Percentiles rank a stretch among this genome's conserved stretches.
These are phyloP conservation scores for Oppia nitens DNA, from an alignment of 1,140 invertebrate genomes.

Conservation along the genomic window DNA sequence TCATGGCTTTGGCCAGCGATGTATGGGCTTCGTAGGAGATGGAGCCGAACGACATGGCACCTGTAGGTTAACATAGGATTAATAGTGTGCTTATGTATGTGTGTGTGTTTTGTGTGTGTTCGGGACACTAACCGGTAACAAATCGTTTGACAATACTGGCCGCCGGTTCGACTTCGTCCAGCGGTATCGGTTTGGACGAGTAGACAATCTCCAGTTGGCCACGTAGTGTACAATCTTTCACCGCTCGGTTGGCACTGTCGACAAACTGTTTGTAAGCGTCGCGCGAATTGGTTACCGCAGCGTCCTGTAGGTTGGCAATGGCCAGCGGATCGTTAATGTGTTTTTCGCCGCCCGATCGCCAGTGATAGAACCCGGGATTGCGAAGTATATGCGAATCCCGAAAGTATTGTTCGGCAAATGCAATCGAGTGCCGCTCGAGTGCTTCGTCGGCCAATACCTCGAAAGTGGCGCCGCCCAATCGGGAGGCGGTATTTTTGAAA, in stretches of 20 bases:
- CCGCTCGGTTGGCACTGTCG: conserved; percentile 68
- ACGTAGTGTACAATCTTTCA: conserved; percentile 68
- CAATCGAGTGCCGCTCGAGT: conserved; percentile 58
- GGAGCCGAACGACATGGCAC: conserved; percentile 79
- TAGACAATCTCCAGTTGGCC: conserved; percentile 77
- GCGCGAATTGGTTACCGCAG: conserved; percentile 58
- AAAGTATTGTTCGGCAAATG: conserved; percentile 46
- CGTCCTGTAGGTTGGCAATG: conserved; percentile 84
- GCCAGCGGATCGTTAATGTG: conserved; percentile 92
- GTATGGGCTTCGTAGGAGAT: conserved; percentile 85
- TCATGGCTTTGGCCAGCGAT: conserved; percentile 92
- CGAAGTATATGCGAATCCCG: conserved; percentile 57
- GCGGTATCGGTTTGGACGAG: conserved; percentile 46
- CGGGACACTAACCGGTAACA: conserved; percentile 35
- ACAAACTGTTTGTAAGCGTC: conserved; percentile 73
- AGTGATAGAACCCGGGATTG: conserved; percentile 89
- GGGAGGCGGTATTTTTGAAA: conserved; percentile 84
- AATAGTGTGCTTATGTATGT: not conserved
- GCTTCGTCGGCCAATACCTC: conserved; percentile 75
- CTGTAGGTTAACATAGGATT: not conserved
- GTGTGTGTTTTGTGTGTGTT: not conserved
- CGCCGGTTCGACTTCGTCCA: conserved; percentile 76
- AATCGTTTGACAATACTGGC: conserved; percentile 88
- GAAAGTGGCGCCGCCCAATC: conserved; percentile 83
- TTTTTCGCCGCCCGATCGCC: conserved; percentile 89